Conservation (phyloP, 2,888 invertebrate genomes). For the Perdita meconis region DNA sequence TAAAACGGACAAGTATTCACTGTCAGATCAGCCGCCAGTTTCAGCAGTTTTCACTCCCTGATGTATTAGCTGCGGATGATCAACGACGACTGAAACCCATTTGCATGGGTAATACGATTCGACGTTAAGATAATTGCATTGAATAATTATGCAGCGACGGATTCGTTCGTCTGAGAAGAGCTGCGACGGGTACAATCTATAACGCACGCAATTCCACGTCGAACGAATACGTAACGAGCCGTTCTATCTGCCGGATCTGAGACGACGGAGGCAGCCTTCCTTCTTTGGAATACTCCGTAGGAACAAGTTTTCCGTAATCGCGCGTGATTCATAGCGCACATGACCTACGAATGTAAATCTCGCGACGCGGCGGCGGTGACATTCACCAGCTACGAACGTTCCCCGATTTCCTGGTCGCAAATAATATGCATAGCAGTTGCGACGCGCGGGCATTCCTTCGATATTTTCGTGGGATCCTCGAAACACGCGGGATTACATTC, state of each 20-base stretch:
- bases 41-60: background rate
- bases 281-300: conserved; percentile 11
- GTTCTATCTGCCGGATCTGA: conserved; percentile 29
- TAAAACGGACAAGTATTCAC: no score
- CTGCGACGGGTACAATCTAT: background rate
- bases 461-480: background rate
- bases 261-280: conserved; percentile 7
- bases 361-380: no score
- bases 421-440: conserved; percentile 8
- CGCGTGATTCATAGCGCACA: conserved; percentile 57
- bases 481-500: background rate
- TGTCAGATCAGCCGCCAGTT: no score
- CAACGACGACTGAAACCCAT: background rate
- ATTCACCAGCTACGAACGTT: conserved; percentile 44
- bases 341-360: conserved; percentile 60
- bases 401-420: conserved; percentile 22
- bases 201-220: conserved; percentile 1
- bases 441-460: background rate
- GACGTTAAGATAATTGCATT: conserved; percentile 6
- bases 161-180: conserved; percentile 14
- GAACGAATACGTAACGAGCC: conserved; percentile 27
- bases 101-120: background rate
- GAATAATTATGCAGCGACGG: background rate
- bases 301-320: conserved; percentile 60
- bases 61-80: background rate